These are phyloP conservation scores for Atta cephalotes DNA, from an alignment of 1,140 invertebrate species.

Conservation along the genomic window DNA sequence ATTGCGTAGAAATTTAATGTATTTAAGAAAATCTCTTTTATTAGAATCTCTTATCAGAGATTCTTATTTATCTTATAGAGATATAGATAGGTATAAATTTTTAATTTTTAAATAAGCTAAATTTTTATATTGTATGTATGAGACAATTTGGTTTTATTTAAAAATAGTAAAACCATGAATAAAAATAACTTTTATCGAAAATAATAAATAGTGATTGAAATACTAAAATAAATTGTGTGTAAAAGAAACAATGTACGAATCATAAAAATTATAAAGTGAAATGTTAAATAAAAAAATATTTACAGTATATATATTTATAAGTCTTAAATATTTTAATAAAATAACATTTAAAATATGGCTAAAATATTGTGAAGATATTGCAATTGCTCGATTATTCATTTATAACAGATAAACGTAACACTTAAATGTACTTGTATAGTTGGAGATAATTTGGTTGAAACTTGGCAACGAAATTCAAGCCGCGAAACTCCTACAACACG, in stretches of 20 bases:
- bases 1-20: slow-evolving; percentile 16
- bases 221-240: neutral
- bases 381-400: neutral
- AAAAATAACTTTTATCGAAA: neutral
- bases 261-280: neutral
- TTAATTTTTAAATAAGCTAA: neutral
- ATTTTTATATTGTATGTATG: neutral
- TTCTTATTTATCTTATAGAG: neutral
- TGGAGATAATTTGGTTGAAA: slow-evolving; percentile 1
- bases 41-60: neutral
- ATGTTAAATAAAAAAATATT: slow-evolving; percentile 13
- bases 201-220: neutral
- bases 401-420: neutral
- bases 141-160: neutral
- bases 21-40: neutral
- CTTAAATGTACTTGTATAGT: neutral
- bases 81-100: neutral
- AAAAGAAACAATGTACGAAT: neutral
- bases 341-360: neutral
- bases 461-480: slow-evolving; percentile 26
- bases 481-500: slow-evolving; percentile 34
- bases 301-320: too few relatives aligned
- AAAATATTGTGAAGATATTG: neutral
- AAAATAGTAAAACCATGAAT: neutral
- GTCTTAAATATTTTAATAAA: neutral